phyloP scores from a whole-genome alignment of 2,797 vertebrate genomes.

The Gymnocypris eckloni region DNA sequence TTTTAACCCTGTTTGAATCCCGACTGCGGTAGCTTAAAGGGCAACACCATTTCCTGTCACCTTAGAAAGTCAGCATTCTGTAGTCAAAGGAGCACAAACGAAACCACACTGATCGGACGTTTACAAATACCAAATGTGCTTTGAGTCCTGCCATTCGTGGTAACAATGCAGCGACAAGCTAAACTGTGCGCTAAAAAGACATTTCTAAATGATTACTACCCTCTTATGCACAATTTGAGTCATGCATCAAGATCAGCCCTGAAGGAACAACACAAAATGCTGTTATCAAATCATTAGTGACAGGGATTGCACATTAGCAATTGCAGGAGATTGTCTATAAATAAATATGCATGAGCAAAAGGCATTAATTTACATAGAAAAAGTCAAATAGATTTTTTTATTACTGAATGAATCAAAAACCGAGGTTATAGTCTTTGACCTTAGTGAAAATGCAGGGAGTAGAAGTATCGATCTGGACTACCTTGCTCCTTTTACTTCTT shows the following conservation, averaged over 20 bases:
- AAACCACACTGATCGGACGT: background rate
- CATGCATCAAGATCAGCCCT: constrained; percentile 15
- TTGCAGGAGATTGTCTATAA: constrained; percentile 19
- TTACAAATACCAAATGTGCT: constrained; percentile 22
- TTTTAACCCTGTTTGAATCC: constrained; percentile 1
- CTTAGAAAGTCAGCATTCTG: constrained; percentile 4
- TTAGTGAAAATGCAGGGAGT: too few relatives aligned
- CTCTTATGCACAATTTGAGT: constrained; percentile 1
- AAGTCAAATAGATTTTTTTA: background rate
- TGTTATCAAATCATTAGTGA: constrained; percentile 12
- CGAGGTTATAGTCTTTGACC: too few relatives aligned
- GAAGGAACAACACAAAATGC: background rate
- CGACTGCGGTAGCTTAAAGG: background rate
- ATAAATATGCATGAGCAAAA: background rate
- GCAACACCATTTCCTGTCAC: background rate
- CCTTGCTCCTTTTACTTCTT: too few relatives aligned
- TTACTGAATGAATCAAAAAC: too few relatives aligned
- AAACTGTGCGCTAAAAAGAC: background rate
- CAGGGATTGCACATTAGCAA: background rate
- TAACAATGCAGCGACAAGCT: constrained; percentile 13
- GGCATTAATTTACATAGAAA: constrained; percentile 5
- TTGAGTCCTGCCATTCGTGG: background rate
- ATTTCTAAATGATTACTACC: background rate
- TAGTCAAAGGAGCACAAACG: background rate
- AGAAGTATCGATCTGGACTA: too few relatives aligned